phyloP scores from a whole-genome alignment of 1,140 invertebrate species.

The Tenebrio molitor region DNA sequence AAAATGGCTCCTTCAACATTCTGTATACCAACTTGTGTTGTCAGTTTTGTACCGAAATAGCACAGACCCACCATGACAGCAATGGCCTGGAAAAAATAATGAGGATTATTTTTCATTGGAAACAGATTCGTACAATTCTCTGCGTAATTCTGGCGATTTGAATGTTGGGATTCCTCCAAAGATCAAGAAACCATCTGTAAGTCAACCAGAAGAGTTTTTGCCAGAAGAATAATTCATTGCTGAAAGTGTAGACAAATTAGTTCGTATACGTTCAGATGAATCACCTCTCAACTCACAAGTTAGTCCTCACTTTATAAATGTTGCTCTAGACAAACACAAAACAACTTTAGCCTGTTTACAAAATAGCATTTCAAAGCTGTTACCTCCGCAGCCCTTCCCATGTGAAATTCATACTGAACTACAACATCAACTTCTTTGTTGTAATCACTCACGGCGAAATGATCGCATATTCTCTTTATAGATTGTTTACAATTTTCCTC shows the following conservation, averaged over 20 bases:
- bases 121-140: constrained; percentile 76
- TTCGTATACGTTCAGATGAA: constrained; percentile 23
- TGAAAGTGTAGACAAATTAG: constrained; percentile 61
- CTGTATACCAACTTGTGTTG: constrained; percentile 84
- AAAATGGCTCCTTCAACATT: constrained; percentile 87
- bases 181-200: constrained; percentile 76
- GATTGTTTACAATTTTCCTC: constrained; percentile 76
- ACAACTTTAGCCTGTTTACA: constrained; percentile 40
- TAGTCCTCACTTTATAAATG: constrained; percentile 55
- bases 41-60: constrained; percentile 77
- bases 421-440: constrained; percentile 81
- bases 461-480: constrained; percentile 81
- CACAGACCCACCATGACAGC: constrained; percentile 84
- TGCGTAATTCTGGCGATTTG: constrained; percentile 80
- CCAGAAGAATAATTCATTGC: constrained; percentile 73
- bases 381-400: constrained; percentile 67
- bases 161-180: constrained; percentile 79
- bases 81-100: constrained; percentile 70
- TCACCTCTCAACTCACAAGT: constrained; percentile 52
- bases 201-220: constrained; percentile 78
- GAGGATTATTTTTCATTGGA: background rate
- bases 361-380: background rate
- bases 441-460: constrained; percentile 82
- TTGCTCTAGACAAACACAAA: constrained; percentile 53
- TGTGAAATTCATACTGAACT: constrained; percentile 77